These are phyloP conservation scores for Drosophila fungiperda DNA, from an alignment of 2,888 invertebrate species.

Conservation along the genomic window DNA sequence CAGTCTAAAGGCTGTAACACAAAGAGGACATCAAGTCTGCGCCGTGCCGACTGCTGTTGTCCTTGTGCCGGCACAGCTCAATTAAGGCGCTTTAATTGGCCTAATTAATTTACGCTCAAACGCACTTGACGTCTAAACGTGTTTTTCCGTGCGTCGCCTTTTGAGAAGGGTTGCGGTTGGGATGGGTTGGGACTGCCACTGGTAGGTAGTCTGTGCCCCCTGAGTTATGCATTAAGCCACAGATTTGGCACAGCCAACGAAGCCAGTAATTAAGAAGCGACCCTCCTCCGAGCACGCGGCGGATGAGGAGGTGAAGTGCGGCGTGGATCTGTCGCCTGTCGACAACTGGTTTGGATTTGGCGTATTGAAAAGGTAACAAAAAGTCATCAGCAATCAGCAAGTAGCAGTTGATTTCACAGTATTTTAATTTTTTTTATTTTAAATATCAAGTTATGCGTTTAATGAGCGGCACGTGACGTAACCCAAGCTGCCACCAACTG, in stretches of 20 bases:
- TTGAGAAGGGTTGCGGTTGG: slow-evolving; percentile 63
- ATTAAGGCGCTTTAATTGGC: slow-evolving; percentile 85
- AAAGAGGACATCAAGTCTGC: slow-evolving; percentile 37
- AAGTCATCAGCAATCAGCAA: slow-evolving; percentile 42
- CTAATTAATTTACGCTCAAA: slow-evolving; percentile 85
- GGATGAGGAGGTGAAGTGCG: neutral
- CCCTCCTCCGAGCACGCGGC: neutral
- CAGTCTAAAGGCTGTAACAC: slow-evolving; percentile 9
- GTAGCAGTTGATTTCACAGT: slow-evolving; percentile 48
- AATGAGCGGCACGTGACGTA: slow-evolving; percentile 81
- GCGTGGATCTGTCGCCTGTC: slow-evolving; percentile 4
- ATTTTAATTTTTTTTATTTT: slow-evolving; percentile 38
- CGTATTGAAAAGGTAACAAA: slow-evolving; percentile 33
- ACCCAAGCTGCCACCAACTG: neutral
- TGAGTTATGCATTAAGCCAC: slow-evolving; percentile 75
- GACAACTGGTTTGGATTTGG: neutral
- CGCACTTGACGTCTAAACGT: slow-evolving; percentile 80
- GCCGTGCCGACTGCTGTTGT: slow-evolving; percentile 39
- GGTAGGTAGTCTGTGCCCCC: slow-evolving; percentile 16
- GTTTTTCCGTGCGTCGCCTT: slow-evolving; percentile 56
- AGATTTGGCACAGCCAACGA: slow-evolving; percentile 67
- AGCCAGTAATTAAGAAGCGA: slow-evolving; percentile 66
- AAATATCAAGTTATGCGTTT: slow-evolving; percentile 80
- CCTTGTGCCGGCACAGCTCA: slow-evolving; percentile 79
- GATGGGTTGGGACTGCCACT: neutral